Base-by-base conservation (phyloP, 2,888 invertebrate species). In the Meghimatium bilineatum region DNA sequence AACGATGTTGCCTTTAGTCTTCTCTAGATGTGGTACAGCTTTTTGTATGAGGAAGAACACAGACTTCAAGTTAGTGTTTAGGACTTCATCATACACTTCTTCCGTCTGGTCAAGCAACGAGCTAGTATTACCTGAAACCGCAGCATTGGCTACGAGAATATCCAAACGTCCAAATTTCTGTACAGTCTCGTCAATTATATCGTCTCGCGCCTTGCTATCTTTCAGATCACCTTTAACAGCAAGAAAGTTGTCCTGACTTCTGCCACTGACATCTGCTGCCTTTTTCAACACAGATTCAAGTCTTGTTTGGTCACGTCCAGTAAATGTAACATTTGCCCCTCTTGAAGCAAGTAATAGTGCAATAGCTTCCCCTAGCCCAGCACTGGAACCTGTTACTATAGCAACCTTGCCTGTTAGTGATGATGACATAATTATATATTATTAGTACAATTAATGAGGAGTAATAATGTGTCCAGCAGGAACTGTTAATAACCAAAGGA, bases 291-390 rank as follows among this genome's bases (percentile, higher is more conserved):
- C 81, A 0, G 29, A 20, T 14, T 44, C 26, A 8, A 81, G 74
- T 44, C 74, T 34, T 12, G 29, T 36, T 38, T 63, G 44, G 34
- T 82, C 82, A 44, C 82, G 82, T 36, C 81, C 81, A 74, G 74
- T 74, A 63, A 81, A 34, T 0, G 74, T 74, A 14, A 81, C 81
- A 6, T 34, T n/a, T 14, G 81, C 81, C 2, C 81, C 81, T 29
- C 49, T 36, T 14, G 44, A 32, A 44, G 85, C 29, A 80, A 88
- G 66, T 84, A 82, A 49, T 85, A 87, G 83, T 60, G 74, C 80
- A 56, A 66, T 69, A 3, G 66, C 60, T 52, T 74, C 38, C 26
- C 56, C 75, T 6, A 77, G n/a, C 32, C 77, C 77, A 36, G 83
- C 63, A 36, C 78, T 76, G 63, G 78, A 69, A n/a, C 80, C 80